Conservation (phyloP, 2,888 invertebrate species). For the Polietes domitor region DNA sequence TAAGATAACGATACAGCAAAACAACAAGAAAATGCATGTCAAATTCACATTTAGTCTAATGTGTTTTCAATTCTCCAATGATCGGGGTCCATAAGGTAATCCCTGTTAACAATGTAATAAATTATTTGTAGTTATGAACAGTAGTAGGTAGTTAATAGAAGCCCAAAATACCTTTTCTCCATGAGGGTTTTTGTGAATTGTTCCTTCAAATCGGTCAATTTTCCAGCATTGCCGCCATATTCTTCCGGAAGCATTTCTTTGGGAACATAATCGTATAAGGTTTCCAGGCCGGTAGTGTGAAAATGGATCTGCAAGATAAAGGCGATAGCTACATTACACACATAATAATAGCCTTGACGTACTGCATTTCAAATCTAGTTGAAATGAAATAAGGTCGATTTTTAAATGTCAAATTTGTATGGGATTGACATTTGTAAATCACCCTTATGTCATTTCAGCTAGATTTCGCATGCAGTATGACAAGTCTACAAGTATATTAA, state of each 20-base stretch:
- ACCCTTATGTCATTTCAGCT: too few relatives aligned
- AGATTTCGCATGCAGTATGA: too few relatives aligned
- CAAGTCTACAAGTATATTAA: too few relatives aligned
- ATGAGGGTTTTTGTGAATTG: slow-evolving; percentile 83
- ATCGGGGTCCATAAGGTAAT: slow-evolving; percentile 83
- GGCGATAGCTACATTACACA: too few relatives aligned
- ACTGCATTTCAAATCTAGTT: too few relatives aligned
- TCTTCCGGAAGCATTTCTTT: slow-evolving; percentile 74
- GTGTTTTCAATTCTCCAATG: slow-evolving; percentile 84
- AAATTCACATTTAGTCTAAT: neutral
- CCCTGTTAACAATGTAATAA: slow-evolving; percentile 79
- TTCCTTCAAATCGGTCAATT: slow-evolving; percentile 82
- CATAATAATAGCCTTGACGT: too few relatives aligned
- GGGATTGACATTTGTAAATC: too few relatives aligned
- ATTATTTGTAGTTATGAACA: neutral
- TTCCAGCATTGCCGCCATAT: slow-evolving; percentile 75
- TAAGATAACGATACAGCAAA: neutral
- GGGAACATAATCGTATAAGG: slow-evolving; percentile 84
- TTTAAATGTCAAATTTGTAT: too few relatives aligned
- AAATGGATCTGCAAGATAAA: slow-evolving; percentile 83
- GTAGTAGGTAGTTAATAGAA: too few relatives aligned
- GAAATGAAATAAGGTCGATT: neutral
- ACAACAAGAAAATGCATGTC: neutral
- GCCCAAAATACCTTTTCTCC: slow-evolving; percentile 81
- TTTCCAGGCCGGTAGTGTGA: slow-evolving; percentile 85